Conservation (phyloP, 2,113 vertebrate genomes). For the Trogon surrucura region DNA sequence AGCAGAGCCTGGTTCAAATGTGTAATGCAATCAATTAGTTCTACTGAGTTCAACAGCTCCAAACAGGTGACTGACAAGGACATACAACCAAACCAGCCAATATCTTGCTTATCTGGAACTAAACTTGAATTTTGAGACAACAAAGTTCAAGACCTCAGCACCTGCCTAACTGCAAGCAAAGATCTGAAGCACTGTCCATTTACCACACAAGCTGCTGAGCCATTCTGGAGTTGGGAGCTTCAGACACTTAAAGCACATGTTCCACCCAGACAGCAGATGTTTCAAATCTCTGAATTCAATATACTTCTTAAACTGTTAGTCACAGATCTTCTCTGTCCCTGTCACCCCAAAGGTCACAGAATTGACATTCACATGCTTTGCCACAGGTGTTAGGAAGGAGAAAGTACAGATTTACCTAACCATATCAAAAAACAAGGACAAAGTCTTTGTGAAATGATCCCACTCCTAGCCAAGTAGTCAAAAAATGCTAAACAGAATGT, state of each 20-base stretch:
- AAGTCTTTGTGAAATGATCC: not conserved
- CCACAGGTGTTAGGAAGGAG: not conserved
- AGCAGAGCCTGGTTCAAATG: not conserved
- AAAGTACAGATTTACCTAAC: not conserved
- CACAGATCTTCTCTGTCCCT: not conserved
- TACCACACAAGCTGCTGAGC: not conserved
- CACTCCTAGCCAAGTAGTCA: not conserved
- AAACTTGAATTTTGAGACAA: not conserved
- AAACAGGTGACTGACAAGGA: not conserved
- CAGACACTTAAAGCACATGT: not conserved
- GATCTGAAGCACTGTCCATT: not conserved
- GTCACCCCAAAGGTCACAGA: not conserved
- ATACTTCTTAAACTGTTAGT: not conserved
- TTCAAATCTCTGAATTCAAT: not conserved
- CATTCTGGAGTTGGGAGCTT: not conserved
- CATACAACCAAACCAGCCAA: not conserved
- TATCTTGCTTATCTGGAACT: not conserved
- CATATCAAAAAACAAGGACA: not conserved
- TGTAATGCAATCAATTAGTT: not conserved
- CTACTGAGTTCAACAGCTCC: not conserved
- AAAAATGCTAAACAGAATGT: not conserved
- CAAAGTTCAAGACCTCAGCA: not conserved
- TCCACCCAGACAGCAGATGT: not conserved
- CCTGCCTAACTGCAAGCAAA: not conserved
- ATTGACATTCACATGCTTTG: not conserved